A percentile compares a stretch with the other conserved stretches of the same genome.
Evolutionary conservation across 92 coral and sea anemone species (phyloP).

Genomic region (Scolanthus callimorphus): DNA sequence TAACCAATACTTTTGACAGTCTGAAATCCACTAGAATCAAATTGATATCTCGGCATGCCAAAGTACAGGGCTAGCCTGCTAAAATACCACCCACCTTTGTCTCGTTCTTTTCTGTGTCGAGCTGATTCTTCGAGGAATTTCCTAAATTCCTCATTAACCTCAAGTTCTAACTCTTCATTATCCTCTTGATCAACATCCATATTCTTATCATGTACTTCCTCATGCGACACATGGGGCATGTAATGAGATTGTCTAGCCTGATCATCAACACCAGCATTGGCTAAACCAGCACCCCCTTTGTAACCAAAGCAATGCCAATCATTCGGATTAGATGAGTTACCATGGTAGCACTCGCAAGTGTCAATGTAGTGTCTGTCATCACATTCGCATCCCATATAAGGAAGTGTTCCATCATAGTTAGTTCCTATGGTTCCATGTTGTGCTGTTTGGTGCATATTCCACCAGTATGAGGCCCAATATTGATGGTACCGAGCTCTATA

Average conservation of each 20-base stretch:
- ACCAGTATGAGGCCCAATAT: slow-evolving; percentile 53
- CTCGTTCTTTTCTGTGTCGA: slow-evolving; percentile 86
- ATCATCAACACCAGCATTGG: too few relatives aligned
- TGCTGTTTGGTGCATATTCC: slow-evolving; percentile 29
- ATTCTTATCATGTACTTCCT: too few relatives aligned
- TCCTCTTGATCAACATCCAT: not conserved
- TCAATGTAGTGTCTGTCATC: slow-evolving; percentile 1
- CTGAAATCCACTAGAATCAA: too few relatives aligned
- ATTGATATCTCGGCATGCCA: too few relatives aligned
- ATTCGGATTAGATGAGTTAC: too few relatives aligned
- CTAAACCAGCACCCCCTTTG: too few relatives aligned
- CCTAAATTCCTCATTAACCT: slow-evolving; percentile 74
- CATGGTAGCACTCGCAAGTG: slow-evolving; percentile 15
- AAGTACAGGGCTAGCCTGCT: too few relatives aligned
- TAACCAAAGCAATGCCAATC: too few relatives aligned
- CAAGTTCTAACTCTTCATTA: slow-evolving; percentile 36
- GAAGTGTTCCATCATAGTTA: too few relatives aligned
- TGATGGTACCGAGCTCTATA: slow-evolving; percentile 41
- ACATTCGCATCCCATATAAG: slow-evolving; percentile 29
- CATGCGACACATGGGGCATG: too few relatives aligned
- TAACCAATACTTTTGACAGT: too few relatives aligned
- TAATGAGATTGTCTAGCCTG: too few relatives aligned
- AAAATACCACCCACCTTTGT: slow-evolving; percentile 71
- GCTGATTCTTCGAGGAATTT: slow-evolving; percentile 90
- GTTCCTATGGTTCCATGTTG: slow-evolving; percentile 15